Percentiles rank a stretch among this genome's conserved stretches.
Evolutionary conservation across 2,113 vertebrate species (phyloP).

Genomic region (Atractosteus spatula): DNA sequence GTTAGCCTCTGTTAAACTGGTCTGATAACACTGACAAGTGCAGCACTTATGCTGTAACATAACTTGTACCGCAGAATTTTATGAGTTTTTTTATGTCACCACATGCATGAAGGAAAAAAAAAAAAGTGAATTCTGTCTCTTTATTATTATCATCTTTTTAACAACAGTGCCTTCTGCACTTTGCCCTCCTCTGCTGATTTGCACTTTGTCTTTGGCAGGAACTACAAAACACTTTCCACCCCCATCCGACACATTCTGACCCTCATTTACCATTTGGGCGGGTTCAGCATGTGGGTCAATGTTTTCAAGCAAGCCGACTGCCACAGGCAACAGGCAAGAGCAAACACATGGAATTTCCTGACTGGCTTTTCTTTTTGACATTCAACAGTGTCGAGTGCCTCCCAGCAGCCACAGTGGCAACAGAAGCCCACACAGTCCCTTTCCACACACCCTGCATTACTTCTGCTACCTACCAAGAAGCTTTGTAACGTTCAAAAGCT

Average conservation of each 20-base stretch:
- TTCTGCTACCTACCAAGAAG: too few species aligned
- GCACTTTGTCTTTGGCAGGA: constrained; percentile 36
- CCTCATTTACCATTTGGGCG: constrained; percentile 7
- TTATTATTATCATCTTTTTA: constrained; percentile 18
- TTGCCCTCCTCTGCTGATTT: constrained; percentile 36
- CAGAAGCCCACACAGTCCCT: too few species aligned
- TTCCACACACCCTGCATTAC: too few species aligned
- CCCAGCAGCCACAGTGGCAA: too few species aligned
- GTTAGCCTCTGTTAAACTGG: too few species aligned
- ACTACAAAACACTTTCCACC: constrained; percentile 29
- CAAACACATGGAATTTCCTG: constrained; percentile 8
- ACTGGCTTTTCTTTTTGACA: background rate
- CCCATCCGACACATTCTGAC: constrained; percentile 11
- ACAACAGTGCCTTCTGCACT: constrained; percentile 21
- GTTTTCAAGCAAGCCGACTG: constrained; percentile 13
- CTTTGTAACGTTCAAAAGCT: too few species aligned
- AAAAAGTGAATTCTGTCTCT: background rate
- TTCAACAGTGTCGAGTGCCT: background rate
- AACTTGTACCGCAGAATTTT: background rate
- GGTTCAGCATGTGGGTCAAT: constrained; percentile 15
- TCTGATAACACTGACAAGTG: too few species aligned
- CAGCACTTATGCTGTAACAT: too few species aligned
- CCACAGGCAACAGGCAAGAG: background rate
- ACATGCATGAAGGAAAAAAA: too few species aligned
- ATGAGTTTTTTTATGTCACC: too few species aligned